Percentiles rank a stretch among this genome's conserved stretches.
phyloP scores from a whole-genome alignment of 2,113 vertebrate genomes.

The Oreochromis spilurus region DNA sequence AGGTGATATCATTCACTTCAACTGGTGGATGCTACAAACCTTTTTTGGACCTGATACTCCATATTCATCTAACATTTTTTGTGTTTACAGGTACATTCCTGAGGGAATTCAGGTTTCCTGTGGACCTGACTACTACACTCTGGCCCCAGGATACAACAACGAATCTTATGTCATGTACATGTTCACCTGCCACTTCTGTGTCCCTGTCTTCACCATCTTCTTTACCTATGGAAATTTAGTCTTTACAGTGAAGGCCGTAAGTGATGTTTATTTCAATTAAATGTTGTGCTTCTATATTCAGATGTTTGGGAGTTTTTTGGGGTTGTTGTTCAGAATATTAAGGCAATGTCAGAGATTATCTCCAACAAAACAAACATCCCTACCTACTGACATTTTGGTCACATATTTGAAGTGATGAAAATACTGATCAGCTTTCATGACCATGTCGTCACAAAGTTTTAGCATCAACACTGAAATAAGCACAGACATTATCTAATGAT shows the following conservation, averaged over 20 bases:
- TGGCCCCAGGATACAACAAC: slow-evolving; percentile 75
- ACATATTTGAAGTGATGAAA: background rate
- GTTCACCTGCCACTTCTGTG: slow-evolving; percentile 70
- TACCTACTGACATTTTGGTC: background rate
- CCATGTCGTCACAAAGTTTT: background rate
- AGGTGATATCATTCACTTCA: background rate
- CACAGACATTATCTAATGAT: background rate
- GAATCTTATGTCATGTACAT: slow-evolving; percentile 77
- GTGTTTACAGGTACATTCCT: slow-evolving; percentile 68
- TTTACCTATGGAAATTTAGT: slow-evolving; percentile 78
- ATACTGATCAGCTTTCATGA: background rate
- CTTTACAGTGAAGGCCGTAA: slow-evolving; percentile 78
- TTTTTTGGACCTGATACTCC: background rate
- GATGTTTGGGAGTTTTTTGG: background rate
- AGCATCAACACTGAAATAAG: background rate
- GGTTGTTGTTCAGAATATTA: background rate
- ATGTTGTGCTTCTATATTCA: background rate
- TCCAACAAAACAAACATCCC: background rate
- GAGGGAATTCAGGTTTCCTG: slow-evolving; percentile 80
- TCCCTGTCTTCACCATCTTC: slow-evolving; percentile 72
- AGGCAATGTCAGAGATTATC: background rate
- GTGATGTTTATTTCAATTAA: background rate
- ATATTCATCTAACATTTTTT: background rate
- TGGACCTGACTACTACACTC: slow-evolving; percentile 76
- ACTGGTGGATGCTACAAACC: background rate